These are phyloP conservation scores for Procapra przewalskii DNA, from an alignment of 2,113 vertebrate genomes.

Conservation along the genomic window DNA sequence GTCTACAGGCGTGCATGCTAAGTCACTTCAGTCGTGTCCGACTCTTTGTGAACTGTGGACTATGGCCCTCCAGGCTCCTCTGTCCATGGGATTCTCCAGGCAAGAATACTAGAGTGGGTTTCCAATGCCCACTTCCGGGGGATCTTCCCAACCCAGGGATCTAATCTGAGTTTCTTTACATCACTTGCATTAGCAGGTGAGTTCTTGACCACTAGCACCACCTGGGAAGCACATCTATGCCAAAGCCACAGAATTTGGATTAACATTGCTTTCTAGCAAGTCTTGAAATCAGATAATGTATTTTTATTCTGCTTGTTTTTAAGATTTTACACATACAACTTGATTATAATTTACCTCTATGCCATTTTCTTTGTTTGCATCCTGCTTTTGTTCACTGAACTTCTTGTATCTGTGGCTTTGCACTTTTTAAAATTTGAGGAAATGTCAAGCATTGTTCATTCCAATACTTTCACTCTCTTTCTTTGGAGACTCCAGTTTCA, in stretches of 20 bases:
- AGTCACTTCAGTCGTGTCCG: neutral
- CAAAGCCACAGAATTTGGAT: neutral
- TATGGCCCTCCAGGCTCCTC: neutral
- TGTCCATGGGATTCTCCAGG: neutral
- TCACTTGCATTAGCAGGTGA: neutral
- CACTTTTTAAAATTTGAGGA: neutral
- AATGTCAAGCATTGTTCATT: neutral
- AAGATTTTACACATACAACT: neutral
- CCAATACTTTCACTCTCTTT: neutral
- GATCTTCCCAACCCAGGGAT: neutral
- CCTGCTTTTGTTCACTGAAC: neutral
- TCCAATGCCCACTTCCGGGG: neutral
- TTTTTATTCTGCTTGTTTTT: neutral
- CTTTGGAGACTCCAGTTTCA: neutral
- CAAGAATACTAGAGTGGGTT: neutral
- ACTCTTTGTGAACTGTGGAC: neutral
- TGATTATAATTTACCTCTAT: neutral
- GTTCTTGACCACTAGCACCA: neutral
- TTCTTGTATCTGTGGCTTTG: neutral
- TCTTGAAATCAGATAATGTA: neutral
- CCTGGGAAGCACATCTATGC: neutral
- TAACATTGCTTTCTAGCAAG: neutral
- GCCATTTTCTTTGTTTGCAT: neutral
- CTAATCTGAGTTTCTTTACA: neutral
- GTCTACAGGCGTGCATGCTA: neutral